Base-by-base conservation (phyloP, 2,113 vertebrate genomes). In the Corvus hawaiiensis region DNA sequence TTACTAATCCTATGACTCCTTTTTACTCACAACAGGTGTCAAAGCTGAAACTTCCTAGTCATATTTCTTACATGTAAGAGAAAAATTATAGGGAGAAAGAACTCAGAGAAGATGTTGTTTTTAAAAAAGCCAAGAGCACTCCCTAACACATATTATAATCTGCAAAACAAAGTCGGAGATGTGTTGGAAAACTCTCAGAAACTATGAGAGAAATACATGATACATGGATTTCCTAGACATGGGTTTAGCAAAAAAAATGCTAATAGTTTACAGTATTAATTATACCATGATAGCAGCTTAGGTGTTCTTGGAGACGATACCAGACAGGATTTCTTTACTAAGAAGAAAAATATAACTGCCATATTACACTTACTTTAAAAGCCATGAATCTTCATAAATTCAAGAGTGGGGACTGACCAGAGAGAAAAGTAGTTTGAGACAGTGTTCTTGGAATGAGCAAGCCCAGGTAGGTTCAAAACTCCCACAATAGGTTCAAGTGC, bases 1-100 rank as follows among this genome's bases (percentile, higher is more conserved):
- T 84, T 75, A 54, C 23, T 94, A 78, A 87, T 79, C 89, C 66
- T 56, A 51, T 94, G 87, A 87, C 77, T 97, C 87, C 14, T 73
- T 87, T 94, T 87, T 84, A 82, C 43, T 95, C 56, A 72, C 4
- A 4, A 41, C 51, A 90, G 3, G 24, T 84, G 56, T 63, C 52
- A 87, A 52, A 86, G 64, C 52, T 68, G 69, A 91, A 92, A 69
- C 37, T 66, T 86, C 30, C 15, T 55, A 46, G 52, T 61, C 28
- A 30, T 91, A 52, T 68, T 81, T 20, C 16, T 56, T 84, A 37
- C 48, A 37, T 24, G 13, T 78, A 78, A 64, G 76, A 71, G 30
- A 77, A 46, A 9, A 46, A 27, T 26, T 69, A 49, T 73, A 54
- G 28, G 22, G 43, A 58, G 37, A 67, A 74, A 44, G 27, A 33